Evolutionary conservation across 2,113 vertebrate species (phyloP).

Genomic region (Melospiza melodia): DNA sequence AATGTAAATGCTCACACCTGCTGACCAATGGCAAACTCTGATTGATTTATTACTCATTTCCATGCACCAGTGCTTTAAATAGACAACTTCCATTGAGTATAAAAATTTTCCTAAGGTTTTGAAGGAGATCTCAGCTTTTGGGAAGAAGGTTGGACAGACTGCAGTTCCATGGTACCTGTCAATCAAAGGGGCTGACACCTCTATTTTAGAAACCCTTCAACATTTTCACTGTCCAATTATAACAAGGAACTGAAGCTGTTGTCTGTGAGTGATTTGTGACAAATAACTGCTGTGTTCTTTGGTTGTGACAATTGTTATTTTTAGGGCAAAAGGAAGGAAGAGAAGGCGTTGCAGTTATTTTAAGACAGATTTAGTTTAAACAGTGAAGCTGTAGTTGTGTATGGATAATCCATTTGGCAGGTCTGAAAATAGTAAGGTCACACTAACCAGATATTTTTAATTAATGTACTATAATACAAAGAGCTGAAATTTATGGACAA

Average conservation of each 20-base stretch:
- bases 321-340: constrained; percentile 1
- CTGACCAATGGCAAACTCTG: background rate
- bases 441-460: background rate
- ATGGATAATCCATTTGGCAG: background rate
- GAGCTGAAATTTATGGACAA: background rate
- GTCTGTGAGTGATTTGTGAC: constrained; percentile 26
- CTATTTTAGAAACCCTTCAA: constrained; percentile 23
- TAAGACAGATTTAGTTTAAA: background rate
- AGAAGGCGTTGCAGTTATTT: background rate
- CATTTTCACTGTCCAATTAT: constrained; percentile 5
- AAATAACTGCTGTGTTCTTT: background rate
- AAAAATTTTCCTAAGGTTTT: background rate
- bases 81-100: background rate
- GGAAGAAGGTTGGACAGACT: background rate
- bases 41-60: background rate
- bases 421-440: background rate
- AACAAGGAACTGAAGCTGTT: background rate
- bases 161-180: background rate
- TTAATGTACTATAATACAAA: background rate
- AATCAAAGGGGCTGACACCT: constrained; percentile 24
- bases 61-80: background rate
- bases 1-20: background rate
- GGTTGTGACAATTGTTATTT: constrained; percentile 46
- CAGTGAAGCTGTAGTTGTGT: background rate
- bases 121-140: background rate